Evolutionary conservation across 2,113 vertebrate species (phyloP), one percentile per base, ranked within the genome.

Genomic region (Morphnarchus princeps): DNA sequence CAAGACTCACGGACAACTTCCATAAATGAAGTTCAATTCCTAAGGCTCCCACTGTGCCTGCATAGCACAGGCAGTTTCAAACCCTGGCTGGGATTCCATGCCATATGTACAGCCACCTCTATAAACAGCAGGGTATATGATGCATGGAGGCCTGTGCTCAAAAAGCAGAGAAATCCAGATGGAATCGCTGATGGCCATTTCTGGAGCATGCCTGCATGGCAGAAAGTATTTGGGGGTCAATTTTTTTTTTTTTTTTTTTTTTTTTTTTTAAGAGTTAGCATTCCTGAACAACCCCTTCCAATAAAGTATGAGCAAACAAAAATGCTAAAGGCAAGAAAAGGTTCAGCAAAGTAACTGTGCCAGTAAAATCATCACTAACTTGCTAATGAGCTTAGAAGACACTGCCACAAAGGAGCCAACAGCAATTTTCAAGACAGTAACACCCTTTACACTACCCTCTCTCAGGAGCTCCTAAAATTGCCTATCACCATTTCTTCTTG

Each of bases 21-120:
- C 87, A 95, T 66, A 90, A 90, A 62, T 6, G 28, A 95, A 88
- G 85, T 70, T 82, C 47, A 55, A 59, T 70, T 93, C 73, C 76
- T 90, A 80, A 90, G 57, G 71, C 69, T 91, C 94, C 91, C 57
- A 45, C 93, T 81, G 94, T 26, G 94, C 43, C 74, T 84, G 52
- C 28, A 73, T 49, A 83, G 61, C 62, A 71, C 67, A 95, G 50
- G 61, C 91, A 86, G 80, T 81, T 93, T 92, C 79, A 93, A 82
- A 72, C 31, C 21, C 84, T 87, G 91, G 94, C 90, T 77, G 49
- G 73, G 85, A 85, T 95, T 93, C 57, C 57, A 34, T 17, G 54
- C 96, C 96, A 97, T 97, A 97, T 95, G 96, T 58, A 93, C 69
- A 94, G 52, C 69, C 55, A 85, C 70, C 63, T 92, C 96, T 76